Base-by-base conservation (phyloP, 2,888 invertebrate genomes). In the Aelia acuminata region DNA sequence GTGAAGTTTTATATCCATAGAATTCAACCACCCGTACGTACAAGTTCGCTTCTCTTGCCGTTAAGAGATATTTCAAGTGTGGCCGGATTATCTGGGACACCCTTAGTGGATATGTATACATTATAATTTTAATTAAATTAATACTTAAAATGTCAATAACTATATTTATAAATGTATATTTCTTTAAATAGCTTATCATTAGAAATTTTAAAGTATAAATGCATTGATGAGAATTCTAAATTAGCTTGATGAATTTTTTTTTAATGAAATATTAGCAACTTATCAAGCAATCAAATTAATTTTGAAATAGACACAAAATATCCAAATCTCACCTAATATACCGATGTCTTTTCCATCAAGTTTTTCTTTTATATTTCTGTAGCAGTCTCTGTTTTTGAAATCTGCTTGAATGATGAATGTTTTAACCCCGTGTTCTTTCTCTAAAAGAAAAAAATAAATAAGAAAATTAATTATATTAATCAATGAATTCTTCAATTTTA, bases 321-420 rank as follows among this genome's bases (percentile, higher is more conserved):
- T 47, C 8, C 26, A 35, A 63, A 26, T 31, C 85, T 50, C 57
- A 85, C 85, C 85, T 22, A 85, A 57, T 39, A 85, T 57, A n/a
- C 53, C 85, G 13, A 85, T 85, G 50, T 85, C 85, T 20, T 13
- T 50, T n/a, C 53, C 53, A 0, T 35, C 39, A 8, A 85, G 35
- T 1, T 50, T 22, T 39, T 57, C 22, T 57, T 53, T 57, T 5
- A 85, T 85, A 4, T 31, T 35, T 31, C 11, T 43, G n/a, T 85
- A 85, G 43, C 50, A 53, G 43, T 57, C 22, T 43, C 85, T 50
- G 43, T 50, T 15, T 3, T 20, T 53, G 20, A 85, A 85, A 57
- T 85, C 85, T 8, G 85, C 85, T 53, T 85, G 57, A 15, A 85
- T 53, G 39, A 5, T 57, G 3, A 53, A 53, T 35, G 43, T 43